Percentiles rank a stretch among this genome's conserved stretches.
These are phyloP conservation scores for Eueremaeus valkanovi DNA, from an alignment of 2,888 invertebrate species.

Conservation along the genomic window DNA sequence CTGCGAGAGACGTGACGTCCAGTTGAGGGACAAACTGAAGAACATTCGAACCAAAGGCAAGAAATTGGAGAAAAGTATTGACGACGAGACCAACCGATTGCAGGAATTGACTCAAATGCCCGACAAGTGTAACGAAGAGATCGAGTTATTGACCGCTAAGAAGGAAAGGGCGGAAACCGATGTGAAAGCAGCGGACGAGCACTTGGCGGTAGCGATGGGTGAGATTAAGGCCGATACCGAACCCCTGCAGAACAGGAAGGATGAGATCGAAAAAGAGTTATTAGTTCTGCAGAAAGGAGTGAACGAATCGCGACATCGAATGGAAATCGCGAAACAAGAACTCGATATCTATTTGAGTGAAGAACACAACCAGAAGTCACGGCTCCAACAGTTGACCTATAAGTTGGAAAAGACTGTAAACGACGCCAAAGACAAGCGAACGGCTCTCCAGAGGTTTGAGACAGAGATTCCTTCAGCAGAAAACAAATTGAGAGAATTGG, in stretches of 20 bases:
- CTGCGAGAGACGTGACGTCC: slow-evolving; percentile 64
- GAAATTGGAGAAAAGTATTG: slow-evolving; percentile 48
- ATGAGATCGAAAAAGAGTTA: slow-evolving; percentile 64
- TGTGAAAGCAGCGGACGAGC: slow-evolving; percentile 56
- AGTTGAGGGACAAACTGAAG: slow-evolving; percentile 58
- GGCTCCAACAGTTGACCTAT: slow-evolving; percentile 60
- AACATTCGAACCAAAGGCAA: slow-evolving; percentile 54
- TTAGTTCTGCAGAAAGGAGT: slow-evolving; percentile 66
- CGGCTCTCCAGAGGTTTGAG: slow-evolving; percentile 48
- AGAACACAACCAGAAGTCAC: slow-evolving; percentile 63
- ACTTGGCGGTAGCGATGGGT: slow-evolving; percentile 58
- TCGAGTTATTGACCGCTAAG: slow-evolving; percentile 56
- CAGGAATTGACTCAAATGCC: slow-evolving; percentile 64
- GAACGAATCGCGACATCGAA: slow-evolving; percentile 64
- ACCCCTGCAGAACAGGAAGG: slow-evolving; percentile 67
- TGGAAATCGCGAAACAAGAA: slow-evolving; percentile 68
- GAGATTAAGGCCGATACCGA: slow-evolving; percentile 65
- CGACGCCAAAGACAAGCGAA: slow-evolving; percentile 54
- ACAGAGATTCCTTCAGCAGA: slow-evolving; percentile 28
- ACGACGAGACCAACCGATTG: slow-evolving; percentile 60
- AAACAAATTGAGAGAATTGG: not conserved
- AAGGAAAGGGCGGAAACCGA: slow-evolving; percentile 61
- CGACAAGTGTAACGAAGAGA: slow-evolving; percentile 67
- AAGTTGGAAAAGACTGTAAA: slow-evolving; percentile 55
- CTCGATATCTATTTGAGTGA: slow-evolving; percentile 69